A percentile compares a stretch with the other conserved stretches of the same genome.
phyloP scores from a whole-genome alignment of 2,888 invertebrate species.

The Tuberolachnus salignus region DNA sequence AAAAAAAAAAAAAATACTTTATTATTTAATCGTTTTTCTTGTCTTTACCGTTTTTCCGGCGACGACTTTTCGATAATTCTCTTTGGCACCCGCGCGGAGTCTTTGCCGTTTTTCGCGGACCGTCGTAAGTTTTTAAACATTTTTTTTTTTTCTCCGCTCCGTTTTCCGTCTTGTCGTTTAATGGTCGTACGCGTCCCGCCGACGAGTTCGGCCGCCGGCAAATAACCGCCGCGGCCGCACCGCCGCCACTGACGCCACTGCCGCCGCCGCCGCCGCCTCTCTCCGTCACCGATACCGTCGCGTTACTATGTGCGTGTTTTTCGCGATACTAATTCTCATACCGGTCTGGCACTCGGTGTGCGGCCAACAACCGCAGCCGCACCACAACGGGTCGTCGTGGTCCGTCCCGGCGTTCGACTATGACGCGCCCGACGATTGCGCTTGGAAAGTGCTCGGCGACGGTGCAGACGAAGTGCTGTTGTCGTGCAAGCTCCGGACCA shows the following conservation, averaged over 20 bases:
- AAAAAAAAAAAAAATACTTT: too few relatives aligned
- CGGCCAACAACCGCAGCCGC: background rate
- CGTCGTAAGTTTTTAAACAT: background rate
- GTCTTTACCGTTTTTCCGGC: background rate
- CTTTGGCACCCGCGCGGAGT: background rate
- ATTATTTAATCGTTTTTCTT: background rate
- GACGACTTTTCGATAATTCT: too few relatives aligned
- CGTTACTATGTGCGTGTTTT: constrained; percentile 20
- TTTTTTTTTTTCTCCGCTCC: background rate
- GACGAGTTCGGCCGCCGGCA: background rate
- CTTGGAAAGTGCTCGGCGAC: constrained; percentile 71
- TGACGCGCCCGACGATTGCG: constrained; percentile 86
- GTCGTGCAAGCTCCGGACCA: constrained; percentile 79
- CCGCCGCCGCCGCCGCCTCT: background rate
- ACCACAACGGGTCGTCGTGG: constrained; percentile 50
- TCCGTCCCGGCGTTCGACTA: constrained; percentile 65
- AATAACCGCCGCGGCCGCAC: background rate
- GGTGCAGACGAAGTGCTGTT: constrained; percentile 73
- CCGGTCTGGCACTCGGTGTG: constrained; percentile 27
- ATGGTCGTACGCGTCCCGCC: background rate
- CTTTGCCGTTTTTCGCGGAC: background rate
- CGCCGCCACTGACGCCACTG: background rate
- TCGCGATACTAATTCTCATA: constrained; percentile 7
- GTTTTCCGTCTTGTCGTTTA: background rate
- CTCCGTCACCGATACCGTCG: background rate